phyloP scores from a whole-genome alignment of 2,888 invertebrate genomes.

The Drosophila koepferae region DNA sequence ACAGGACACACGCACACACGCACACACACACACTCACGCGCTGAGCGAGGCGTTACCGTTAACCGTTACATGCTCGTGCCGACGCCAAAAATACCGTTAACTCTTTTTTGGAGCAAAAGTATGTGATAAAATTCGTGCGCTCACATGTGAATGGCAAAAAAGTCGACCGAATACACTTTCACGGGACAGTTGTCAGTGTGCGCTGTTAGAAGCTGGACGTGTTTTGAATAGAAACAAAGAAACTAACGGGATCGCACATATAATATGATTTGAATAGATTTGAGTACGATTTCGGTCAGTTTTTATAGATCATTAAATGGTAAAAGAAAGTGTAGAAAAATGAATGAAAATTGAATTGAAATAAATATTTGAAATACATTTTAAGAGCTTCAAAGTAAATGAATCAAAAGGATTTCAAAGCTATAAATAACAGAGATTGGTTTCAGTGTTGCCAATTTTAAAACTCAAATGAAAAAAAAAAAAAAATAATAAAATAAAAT shows the following conservation, averaged over 20 bases:
- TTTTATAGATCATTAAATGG: conserved; percentile 4
- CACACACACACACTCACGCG: conserved; percentile 22
- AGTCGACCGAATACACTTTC: conserved; percentile 14
- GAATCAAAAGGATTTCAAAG: background rate
- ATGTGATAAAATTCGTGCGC: conserved; percentile 45
- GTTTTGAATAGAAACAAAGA: conserved; percentile 15
- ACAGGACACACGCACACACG: conserved; percentile 44
- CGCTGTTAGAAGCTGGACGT: conserved; percentile 48
- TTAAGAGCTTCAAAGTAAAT: background rate
- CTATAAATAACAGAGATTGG: background rate
- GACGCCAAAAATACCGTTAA: conserved; percentile 56
- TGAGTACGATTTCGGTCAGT: conserved; percentile 4
- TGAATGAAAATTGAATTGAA: background rate
- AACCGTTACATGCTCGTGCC: conserved; percentile 47
- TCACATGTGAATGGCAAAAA: conserved; percentile 56
- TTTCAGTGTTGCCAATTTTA: background rate
- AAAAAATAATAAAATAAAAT: too few species aligned
- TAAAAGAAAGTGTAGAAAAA: conserved; percentile 10
- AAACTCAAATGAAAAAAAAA: too few species aligned
- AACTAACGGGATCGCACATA: conserved; percentile 17
- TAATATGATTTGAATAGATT: background rate
- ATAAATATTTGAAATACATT: background rate
- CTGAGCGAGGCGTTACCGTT: conserved; percentile 32
- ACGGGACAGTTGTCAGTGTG: conserved; percentile 52
- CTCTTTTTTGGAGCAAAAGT: conserved; percentile 47